Percentiles rank a stretch among this genome's conserved stretches.
Conservation (phyloP, 1,140 invertebrate genomes). For the Halictus rubicundus region DNA sequence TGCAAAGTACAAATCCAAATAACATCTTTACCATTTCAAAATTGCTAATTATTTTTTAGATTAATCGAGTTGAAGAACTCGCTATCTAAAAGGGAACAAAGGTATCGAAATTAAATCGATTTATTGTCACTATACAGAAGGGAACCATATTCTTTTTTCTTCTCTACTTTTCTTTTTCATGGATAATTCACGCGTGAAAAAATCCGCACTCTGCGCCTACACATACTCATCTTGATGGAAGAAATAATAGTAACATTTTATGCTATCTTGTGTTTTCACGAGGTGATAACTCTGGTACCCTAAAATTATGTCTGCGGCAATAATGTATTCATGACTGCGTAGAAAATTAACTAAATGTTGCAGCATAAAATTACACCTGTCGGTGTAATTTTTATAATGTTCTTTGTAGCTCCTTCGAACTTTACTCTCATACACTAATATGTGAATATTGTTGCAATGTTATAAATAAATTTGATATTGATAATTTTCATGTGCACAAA, state of each 20-base stretch:
- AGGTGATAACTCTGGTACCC: neutral
- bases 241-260: neutral
- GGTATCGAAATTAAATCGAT: too few species aligned
- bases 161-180: neutral
- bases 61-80: too few species aligned
- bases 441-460: too few species aligned
- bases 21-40: too few species aligned
- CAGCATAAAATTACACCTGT: neutral
- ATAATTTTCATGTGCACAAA: too few species aligned
- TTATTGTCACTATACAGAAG: neutral
- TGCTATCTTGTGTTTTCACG: neutral
- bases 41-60: too few species aligned
- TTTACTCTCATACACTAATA: too few species aligned
- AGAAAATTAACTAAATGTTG: neutral
- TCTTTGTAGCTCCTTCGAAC: too few species aligned
- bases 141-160: neutral
- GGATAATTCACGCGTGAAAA: neutral
- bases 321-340: neutral
- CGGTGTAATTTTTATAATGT: neutral
- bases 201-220: neutral
- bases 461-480: too few species aligned
- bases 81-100: too few species aligned
- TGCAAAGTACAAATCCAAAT: too few species aligned
- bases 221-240: neutral
- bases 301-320: neutral